Percentiles rank a stretch among this genome's conserved stretches.
Evolutionary conservation across 35 echinoderm and acorn worm genomes (phyloP).

Genomic region (Amphiura filiformis): DNA sequence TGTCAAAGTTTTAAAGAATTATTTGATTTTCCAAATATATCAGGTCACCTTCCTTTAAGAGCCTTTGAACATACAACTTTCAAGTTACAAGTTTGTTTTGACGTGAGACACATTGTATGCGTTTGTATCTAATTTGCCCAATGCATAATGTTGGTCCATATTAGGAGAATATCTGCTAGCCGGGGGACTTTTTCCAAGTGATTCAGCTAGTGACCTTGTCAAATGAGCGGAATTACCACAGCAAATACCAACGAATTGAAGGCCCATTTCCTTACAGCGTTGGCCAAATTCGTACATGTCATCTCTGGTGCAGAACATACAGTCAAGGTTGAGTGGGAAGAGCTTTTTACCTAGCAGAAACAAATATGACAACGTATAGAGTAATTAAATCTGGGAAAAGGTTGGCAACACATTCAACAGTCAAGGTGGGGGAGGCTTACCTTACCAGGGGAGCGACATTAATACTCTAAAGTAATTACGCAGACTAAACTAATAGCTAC

Average conservation of each 20-base stretch:
- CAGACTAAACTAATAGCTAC: too few relatives aligned
- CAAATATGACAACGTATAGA: too few relatives aligned
- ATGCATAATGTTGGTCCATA: constrained; percentile 48
- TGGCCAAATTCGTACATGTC: constrained; percentile 51
- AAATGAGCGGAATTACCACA: constrained; percentile 64
- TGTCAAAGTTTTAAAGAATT: too few relatives aligned
- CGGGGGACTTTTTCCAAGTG: constrained; percentile 31
- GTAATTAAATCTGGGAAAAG: too few relatives aligned
- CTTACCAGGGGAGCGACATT: background rate
- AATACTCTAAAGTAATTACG: too few relatives aligned
- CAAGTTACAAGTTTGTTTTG: background rate
- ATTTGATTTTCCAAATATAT: too few relatives aligned
- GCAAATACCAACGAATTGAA: constrained; percentile 60
- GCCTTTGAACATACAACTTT: too few relatives aligned
- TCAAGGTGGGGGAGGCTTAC: too few relatives aligned
- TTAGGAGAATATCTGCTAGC: constrained; percentile 43
- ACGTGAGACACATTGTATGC: background rate
- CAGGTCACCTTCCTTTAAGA: too few relatives aligned
- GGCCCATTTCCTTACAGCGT: constrained; percentile 40
- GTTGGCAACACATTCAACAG: too few relatives aligned
- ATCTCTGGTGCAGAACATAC: constrained; percentile 13
- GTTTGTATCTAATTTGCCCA: background rate
- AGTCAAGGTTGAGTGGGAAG: constrained; percentile 53
- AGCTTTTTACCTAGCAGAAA: constrained; percentile 24
- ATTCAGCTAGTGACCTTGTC: constrained; percentile 40